Evolutionary conservation across 2,888 invertebrate genomes (phyloP), one percentile per base, ranked within the genome.

Genomic region (Heliothis peltigera): DNA sequence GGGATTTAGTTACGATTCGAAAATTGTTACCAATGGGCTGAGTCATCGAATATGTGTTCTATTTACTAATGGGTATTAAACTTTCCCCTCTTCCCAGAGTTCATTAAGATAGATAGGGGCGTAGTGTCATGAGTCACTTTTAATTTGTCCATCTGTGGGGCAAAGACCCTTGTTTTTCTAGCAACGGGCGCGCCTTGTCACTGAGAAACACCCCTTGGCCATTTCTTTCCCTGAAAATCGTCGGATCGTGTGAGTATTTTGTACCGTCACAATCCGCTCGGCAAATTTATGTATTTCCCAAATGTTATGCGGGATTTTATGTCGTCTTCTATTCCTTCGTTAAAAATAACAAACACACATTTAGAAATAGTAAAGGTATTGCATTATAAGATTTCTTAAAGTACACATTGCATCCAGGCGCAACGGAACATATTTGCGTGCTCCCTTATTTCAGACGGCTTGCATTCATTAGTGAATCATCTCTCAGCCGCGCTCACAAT

Each of bases 1-100:
- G 77, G 87, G 84, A 80, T 88, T 86, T 54, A 65, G 63, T 58
- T 69, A 64, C 53, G 43, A 66, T 12, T 70, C 62, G 54, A 64
- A 67, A 75, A 70, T 66, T 68, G 71, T 68, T 61, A 55, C 65
- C 62, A 47, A 35, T 35, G 12, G 47, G 8, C n/a, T 85, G 81
- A 83, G 57, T 82, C 81, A 84, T 58, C 35, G 60, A 73, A 82
- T 77, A 25, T 65, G n/a, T 65, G 75, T 64, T 63, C 75, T 59
- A 72, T 74, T 63, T 71, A 61, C 1, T 12, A 54, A 69, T 63
- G 19, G 28, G 48, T 51, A 69, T 64, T 65, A 49, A 64, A 70
- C 68, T 75, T 75, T 77, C 70, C 77, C 68, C 73, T 79, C 64
- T 35, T 65, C 48, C 47, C 21, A 15, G 4, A 44, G 28, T 76